Evolutionary conservation across 37 sponge, comb jelly and placozoan species (phyloP).

Genomic region (Cliona cf. orientalis): DNA sequence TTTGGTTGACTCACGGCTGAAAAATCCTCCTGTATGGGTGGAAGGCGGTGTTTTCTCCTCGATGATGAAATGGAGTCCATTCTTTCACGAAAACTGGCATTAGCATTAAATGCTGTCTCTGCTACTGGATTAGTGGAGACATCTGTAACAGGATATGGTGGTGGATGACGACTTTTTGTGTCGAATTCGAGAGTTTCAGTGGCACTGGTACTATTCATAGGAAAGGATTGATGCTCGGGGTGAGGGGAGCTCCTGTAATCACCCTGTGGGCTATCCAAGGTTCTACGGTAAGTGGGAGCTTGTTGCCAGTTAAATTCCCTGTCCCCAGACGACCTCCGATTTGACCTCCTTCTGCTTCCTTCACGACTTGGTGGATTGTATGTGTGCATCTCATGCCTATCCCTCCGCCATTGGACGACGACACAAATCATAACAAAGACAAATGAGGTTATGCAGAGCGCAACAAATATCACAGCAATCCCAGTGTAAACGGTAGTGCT

Average conservation of each 20-base stretch:
- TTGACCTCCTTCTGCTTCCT: neutral
- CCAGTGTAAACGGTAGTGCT: neutral
- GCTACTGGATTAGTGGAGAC: neutral
- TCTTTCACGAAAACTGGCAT: too few relatives aligned
- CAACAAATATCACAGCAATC: neutral
- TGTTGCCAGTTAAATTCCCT: slow-evolving; percentile 7
- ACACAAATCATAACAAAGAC: slow-evolving; percentile 16
- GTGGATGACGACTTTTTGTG: too few relatives aligned
- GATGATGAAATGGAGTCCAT: neutral
- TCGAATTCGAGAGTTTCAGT: too few relatives aligned
- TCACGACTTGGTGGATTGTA: slow-evolving; percentile 23
- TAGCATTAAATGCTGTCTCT: neutral
- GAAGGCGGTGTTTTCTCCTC: neutral
- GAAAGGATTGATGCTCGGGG: too few relatives aligned
- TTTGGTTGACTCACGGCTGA: slow-evolving; percentile 6
- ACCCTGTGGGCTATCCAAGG: neutral
- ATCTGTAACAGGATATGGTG: neutral
- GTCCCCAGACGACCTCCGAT: neutral
- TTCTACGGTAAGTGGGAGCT: neutral
- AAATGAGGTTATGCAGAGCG: neutral
- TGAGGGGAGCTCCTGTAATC: slow-evolving; percentile 3
- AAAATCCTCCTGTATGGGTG: slow-evolving; percentile 3
- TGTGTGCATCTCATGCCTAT: neutral
- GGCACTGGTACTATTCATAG: too few relatives aligned
- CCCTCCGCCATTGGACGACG: neutral